phyloP scores from a whole-genome alignment of 2,888 invertebrate species.

The Cerastis rubricosa region DNA sequence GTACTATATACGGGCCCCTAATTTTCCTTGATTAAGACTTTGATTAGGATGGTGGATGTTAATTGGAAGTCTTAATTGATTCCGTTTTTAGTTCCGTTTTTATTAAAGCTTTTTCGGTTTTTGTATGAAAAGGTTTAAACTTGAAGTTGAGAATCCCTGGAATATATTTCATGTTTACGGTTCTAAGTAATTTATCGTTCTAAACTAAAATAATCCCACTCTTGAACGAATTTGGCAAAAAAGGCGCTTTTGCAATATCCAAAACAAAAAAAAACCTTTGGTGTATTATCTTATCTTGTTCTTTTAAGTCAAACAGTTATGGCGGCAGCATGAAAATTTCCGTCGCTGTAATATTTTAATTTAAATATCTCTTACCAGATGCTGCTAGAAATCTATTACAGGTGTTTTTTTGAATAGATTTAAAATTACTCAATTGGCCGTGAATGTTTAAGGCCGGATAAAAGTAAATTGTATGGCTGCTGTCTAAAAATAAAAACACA shows the following conservation, averaged over 20 bases:
- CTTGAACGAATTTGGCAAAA: too few relatives aligned
- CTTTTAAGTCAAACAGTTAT: not conserved
- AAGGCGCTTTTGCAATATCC: not conserved
- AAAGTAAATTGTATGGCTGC: not conserved
- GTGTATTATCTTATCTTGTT: too few relatives aligned
- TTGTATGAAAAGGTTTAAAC: not conserved
- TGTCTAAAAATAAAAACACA: not conserved
- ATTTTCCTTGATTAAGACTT: constrained; percentile 55
- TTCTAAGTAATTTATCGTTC: not conserved
- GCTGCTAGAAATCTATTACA: not conserved
- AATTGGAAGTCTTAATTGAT: constrained; percentile 45
- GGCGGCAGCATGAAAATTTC: not conserved
- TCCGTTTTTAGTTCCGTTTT: not conserved
- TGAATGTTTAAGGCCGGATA: not conserved
- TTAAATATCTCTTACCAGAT: not conserved
- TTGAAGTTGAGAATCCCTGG: not conserved
- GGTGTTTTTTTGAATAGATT: not conserved
- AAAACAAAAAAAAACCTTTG: too few relatives aligned
- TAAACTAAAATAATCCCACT: too few relatives aligned
- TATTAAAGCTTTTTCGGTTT: not conserved
- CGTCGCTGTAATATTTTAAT: too few relatives aligned
- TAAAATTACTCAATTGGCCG: not conserved
- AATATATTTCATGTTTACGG: too few relatives aligned
- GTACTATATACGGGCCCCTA: constrained; percentile 51
- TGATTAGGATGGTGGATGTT: constrained; percentile 47